Percentiles rank a stretch among this genome's conserved stretches.
These are phyloP conservation scores for Cephus pulcher DNA, from an alignment of 2,888 invertebrate genomes.

Conservation along the genomic window DNA sequence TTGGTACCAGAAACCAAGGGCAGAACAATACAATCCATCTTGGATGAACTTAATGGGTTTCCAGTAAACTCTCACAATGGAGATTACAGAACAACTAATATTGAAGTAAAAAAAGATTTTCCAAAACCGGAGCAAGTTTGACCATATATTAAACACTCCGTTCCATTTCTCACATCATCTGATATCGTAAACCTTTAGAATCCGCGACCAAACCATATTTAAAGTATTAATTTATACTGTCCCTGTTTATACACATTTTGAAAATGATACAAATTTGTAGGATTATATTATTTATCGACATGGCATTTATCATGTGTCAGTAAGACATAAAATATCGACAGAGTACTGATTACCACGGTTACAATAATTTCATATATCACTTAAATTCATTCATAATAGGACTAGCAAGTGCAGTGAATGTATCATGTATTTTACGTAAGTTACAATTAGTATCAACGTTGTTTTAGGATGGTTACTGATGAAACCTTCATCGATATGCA, in stretches of 20 bases:
- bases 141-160: background rate
- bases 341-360: background rate
- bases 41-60: constrained; percentile 52
- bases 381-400: background rate
- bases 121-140: background rate
- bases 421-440: background rate
- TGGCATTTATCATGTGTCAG: background rate
- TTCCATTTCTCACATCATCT: background rate
- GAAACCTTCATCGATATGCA: background rate
- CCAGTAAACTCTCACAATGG: constrained; percentile 24
- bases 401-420: background rate
- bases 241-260: background rate
- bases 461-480: background rate
- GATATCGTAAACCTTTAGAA: background rate
- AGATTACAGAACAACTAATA: constrained; percentile 23
- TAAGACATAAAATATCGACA: background rate
- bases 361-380: background rate
- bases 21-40: constrained; percentile 50
- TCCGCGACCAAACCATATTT: background rate
- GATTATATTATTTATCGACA: background rate
- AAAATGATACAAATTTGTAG: background rate
- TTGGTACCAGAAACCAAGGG: constrained; percentile 61
- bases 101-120: constrained; percentile 24
- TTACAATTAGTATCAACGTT: background rate
- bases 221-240: background rate